phyloP scores from a whole-genome alignment of 2,888 invertebrate genomes.

The Leptinotarsa rubiginosa region DNA sequence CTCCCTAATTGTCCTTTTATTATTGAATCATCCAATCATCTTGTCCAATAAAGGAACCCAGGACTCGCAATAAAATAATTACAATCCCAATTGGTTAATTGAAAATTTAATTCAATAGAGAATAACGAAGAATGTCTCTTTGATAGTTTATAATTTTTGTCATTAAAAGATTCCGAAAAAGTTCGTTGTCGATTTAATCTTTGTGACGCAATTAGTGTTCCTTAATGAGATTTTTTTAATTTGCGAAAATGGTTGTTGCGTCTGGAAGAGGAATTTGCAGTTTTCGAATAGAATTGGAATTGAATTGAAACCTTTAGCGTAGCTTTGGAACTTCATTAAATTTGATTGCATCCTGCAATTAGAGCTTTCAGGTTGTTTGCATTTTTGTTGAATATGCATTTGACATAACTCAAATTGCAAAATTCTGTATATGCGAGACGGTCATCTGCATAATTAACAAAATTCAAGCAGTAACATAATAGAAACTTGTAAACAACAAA shows the following conservation, averaged over 20 bases:
- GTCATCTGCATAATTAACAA: too few relatives aligned
- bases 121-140: slow-evolving; percentile 21
- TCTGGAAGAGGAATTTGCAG: background rate
- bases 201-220: slow-evolving; percentile 18
- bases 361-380: background rate
- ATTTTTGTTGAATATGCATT: too few relatives aligned
- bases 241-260: slow-evolving; percentile 5
- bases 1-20: slow-evolving; percentile 50
- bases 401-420: too few relatives aligned
- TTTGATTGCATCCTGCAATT: background rate
- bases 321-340: background rate
- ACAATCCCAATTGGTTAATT: slow-evolving; percentile 64
- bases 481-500: too few relatives aligned
- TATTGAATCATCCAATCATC: slow-evolving; percentile 54
- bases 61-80: slow-evolving; percentile 59
- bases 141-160: slow-evolving; percentile 22
- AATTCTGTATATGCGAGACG: too few relatives aligned
- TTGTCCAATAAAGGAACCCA: slow-evolving; percentile 43
- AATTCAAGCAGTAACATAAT: too few relatives aligned
- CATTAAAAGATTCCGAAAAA: slow-evolving; percentile 22
- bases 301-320: background rate
- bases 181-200: slow-evolving; percentile 16
- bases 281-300: background rate
- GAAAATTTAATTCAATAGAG: slow-evolving; percentile 62
- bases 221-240: slow-evolving; percentile 2